Evolutionary conservation across 2,113 vertebrate genomes (phyloP).

Genomic region (Thamnophis sirtalis): DNA sequence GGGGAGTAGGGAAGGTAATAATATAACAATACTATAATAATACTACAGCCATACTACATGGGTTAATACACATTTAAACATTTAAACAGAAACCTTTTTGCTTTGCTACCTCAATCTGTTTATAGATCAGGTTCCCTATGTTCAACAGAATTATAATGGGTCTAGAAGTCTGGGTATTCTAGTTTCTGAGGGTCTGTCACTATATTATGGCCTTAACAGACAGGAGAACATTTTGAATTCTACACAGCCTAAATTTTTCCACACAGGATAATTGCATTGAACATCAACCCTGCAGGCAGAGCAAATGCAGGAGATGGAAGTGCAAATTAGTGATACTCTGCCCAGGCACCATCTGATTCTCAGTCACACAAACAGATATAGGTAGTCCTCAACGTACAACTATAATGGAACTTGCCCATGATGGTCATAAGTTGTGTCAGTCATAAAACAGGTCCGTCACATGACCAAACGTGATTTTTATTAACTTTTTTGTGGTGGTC

Average conservation of each 20-base stretch:
- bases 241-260: background rate
- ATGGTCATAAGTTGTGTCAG: background rate
- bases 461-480: background rate
- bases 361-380: background rate
- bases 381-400: background rate
- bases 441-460: background rate
- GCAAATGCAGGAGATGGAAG: too few species aligned
- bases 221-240: background rate
- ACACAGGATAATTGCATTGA: background rate
- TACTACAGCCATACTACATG: background rate
- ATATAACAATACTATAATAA: background rate
- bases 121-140: conserved; percentile 24
- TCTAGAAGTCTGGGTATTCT: conserved; percentile 11
- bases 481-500: background rate
- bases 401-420: background rate
- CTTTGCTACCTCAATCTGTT: conserved; percentile 14
- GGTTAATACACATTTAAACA: background rate
- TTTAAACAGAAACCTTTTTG: background rate
- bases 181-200: conserved; percentile 12
- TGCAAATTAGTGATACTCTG: background rate
- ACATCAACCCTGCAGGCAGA: background rate
- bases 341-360: background rate
- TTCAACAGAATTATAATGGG: background rate
- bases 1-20: background rate
- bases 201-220: background rate